Base-by-base conservation (phyloP, 1,140 invertebrate species). In the Dendrolimus kikuchii region DNA sequence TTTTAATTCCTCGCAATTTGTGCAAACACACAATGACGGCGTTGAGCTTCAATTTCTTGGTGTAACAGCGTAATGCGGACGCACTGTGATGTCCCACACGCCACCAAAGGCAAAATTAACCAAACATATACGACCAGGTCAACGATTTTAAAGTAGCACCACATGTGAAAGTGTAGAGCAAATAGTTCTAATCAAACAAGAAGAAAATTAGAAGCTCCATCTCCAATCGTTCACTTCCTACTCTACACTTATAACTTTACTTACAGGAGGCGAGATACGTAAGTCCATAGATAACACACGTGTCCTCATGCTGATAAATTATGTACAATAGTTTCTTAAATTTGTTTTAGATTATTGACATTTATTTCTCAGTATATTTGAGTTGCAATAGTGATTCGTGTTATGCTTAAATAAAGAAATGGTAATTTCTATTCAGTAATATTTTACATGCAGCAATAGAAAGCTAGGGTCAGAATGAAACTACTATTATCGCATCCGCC, bases 141-240 rank as follows among this genome's bases (percentile, higher is more conserved):
- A 75, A 75, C 64, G 66, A 65, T 72, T 79, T 70, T 74, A 75
- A 74, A 75, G 67, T 77, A 74, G 72, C 77, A 64, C 66, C 66
- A 64, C 51, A 55, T 55, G 74, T 75, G 76, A 79, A 79, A 77
- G 75, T 71, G 57, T 57, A 68, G 62, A 70, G 60, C 67, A 77
- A 77, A 79, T 74, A 79, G 65, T 64, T 71, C 59, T 74, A 60
- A 67, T 66, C 71, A 77, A 77, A 72, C 63, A 76, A 67, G 68
- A 59, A 47, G 62, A 70, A 77, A 74, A 70, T 66, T 65, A 62
- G 61, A 65, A 68, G 63, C 56, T 50, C 54, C 58, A 62, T 57
- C 60, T 41, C 53, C 43, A 38, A 52, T 49, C 49, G 47, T 55
- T 50, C 45, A 53, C 57, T 56, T 51, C 60, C 56, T 60, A 56